A percentile compares a stretch with the other conserved stretches of the same genome.
Conservation (phyloP, 2,113 vertebrate genomes). For the Oreochromis tanganicae region DNA sequence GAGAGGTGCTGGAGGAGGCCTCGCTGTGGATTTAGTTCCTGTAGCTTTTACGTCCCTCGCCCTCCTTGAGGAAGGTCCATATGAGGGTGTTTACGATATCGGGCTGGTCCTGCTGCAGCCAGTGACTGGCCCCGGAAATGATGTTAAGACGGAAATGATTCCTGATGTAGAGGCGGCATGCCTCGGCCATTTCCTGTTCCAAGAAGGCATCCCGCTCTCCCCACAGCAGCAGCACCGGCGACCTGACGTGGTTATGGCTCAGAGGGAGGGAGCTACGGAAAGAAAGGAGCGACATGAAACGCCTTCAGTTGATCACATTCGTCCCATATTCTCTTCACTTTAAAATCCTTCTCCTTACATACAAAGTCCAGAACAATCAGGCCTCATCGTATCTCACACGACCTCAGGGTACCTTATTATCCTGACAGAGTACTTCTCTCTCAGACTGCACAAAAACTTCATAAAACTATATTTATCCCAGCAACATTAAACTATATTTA, state of each 20-base stretch:
- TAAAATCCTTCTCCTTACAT: neutral
- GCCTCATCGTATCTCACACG: neutral
- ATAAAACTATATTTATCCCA: neutral
- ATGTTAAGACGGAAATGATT: conserved; percentile 93
- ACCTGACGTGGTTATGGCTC: conserved; percentile 82
- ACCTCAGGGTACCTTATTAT: neutral
- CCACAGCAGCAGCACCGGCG: conserved; percentile 91
- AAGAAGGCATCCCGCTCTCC: conserved; percentile 91
- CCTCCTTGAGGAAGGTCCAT: conserved; percentile 97
- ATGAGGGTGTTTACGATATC: conserved; percentile 96
- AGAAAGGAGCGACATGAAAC: neutral
- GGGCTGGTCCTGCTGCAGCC: conserved; percentile 98
- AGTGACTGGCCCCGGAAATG: conserved; percentile 92
- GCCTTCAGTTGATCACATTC: neutral
- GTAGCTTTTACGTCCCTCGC: conserved; percentile 80
- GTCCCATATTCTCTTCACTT: neutral
- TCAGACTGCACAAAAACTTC: neutral
- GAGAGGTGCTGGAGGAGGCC: neutral
- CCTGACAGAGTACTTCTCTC: neutral
- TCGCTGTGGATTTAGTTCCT: conserved; percentile 64
- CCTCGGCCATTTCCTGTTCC: conserved; percentile 94
- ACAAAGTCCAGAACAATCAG: neutral
- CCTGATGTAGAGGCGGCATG: conserved; percentile 87
- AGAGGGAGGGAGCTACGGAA: conserved; percentile 84
- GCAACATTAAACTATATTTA: neutral